A percentile compares a stretch with the other conserved stretches of the same genome.
phyloP scores from a whole-genome alignment of 2,113 vertebrate species.

The Hemichromis elongatus region DNA sequence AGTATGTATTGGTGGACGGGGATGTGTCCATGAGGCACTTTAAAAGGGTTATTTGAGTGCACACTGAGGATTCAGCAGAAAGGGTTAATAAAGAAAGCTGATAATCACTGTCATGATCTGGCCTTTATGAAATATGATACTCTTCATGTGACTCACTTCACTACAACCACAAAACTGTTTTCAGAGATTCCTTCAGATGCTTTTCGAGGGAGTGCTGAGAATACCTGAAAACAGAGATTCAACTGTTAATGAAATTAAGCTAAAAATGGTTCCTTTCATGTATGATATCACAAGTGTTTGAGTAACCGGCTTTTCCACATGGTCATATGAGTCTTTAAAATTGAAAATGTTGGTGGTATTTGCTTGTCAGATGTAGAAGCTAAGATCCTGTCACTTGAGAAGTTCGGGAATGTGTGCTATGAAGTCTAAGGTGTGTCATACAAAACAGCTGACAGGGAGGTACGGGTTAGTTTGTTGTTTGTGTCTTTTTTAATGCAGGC shows the following conservation, averaged over 20 bases:
- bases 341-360: neutral
- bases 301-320: neutral
- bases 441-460: rapidly evolving
- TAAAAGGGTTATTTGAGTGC: no score
- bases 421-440: rapidly evolving
- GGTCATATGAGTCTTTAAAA: rapidly evolving
- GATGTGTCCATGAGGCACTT: no score
- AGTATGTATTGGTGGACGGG: no score
- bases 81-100: no score
- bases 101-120: no score
- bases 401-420: neutral
- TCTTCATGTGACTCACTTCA: neutral
- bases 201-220: neutral
- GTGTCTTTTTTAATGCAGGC: rapidly evolving
- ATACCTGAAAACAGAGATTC: rapidly evolving
- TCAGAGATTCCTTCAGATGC: neutral
- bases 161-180: neutral
- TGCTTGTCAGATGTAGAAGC: neutral
- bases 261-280: rapidly evolving
- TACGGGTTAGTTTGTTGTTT: neutral
- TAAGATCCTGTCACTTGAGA: neutral
- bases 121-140: neutral
- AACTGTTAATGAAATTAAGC: neutral
- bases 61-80: no score
- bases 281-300: neutral